These are phyloP conservation scores for Graptemys geographica DNA, from an alignment of 2,797 vertebrate genomes.

Conservation along the genomic window DNA sequence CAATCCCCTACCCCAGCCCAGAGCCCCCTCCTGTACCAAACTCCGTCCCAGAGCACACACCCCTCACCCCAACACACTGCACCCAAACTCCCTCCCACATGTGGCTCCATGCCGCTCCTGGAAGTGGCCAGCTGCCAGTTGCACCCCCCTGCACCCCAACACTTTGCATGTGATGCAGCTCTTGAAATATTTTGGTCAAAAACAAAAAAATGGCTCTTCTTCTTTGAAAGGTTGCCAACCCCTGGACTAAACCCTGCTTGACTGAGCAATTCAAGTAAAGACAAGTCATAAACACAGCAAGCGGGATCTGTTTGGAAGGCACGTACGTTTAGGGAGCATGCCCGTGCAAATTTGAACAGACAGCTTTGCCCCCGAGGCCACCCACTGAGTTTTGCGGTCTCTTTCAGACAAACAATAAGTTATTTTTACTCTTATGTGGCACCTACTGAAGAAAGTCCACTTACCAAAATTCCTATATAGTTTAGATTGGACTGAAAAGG, in stretches of 20 bases:
- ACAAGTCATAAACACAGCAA: not conserved
- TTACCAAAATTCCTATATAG: not conserved
- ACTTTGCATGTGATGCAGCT: too few species aligned
- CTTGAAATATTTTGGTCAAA: too few species aligned
- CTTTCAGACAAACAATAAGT: rapidly evolving
- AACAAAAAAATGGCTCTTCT: too few species aligned
- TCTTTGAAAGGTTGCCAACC: too few species aligned
- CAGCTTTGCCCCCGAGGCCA: not conserved
- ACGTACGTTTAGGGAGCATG: not conserved
- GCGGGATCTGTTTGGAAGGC: not conserved
- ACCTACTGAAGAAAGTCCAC: not conserved
- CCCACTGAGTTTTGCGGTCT: rapidly evolving
- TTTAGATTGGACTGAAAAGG: conserved; percentile 42
- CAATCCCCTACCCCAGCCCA: too few species aligned
- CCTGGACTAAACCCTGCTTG: not conserved
- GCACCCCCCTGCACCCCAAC: too few species aligned
- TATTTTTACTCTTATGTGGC: not conserved
- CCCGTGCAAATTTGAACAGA: not conserved
- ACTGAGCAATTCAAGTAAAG: rapidly evolving
- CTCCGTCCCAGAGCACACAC: too few species aligned
- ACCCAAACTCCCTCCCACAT: too few species aligned
- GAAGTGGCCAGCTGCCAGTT: too few species aligned
- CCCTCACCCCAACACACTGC: too few species aligned
- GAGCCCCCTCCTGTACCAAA: too few species aligned
- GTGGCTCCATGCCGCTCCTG: too few species aligned